Evolutionary conservation across 2,888 invertebrate genomes (phyloP).

Genomic region (Brachyopa scutellaris): DNA sequence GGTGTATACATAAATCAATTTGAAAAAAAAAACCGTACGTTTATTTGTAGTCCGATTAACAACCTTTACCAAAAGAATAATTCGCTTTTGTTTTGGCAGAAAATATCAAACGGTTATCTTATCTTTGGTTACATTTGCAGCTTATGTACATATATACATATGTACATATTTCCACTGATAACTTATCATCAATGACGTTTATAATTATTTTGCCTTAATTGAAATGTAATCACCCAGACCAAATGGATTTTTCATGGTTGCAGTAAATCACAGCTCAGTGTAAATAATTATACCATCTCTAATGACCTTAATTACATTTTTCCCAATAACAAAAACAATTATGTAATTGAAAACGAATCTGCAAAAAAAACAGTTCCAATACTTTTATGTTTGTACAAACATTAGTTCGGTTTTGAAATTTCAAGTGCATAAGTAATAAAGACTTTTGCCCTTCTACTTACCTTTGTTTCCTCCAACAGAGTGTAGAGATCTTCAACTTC

Average conservation of each 20-base stretch:
- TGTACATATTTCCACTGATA: too few species aligned
- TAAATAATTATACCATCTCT: not conserved
- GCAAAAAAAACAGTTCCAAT: not conserved
- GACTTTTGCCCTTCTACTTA: too few species aligned
- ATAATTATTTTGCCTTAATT: not conserved
- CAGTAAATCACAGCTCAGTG: not conserved
- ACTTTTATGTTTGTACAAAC: not conserved
- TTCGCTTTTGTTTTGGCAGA: too few species aligned
- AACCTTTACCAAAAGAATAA: too few species aligned
- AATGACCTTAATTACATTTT: not conserved
- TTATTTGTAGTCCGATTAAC: too few species aligned
- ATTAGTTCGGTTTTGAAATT: not conserved
- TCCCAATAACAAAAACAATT: not conserved
- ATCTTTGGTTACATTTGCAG: not conserved
- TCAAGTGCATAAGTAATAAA: too few species aligned
- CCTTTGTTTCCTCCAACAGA: conserved; percentile 85
- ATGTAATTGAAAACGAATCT: not conserved
- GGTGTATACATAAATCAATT: too few species aligned
- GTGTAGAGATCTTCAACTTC: conserved; percentile 98
- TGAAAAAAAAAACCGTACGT: too few species aligned
- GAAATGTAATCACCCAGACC: conserved; percentile 9
- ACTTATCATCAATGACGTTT: not conserved
- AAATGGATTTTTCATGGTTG: not conserved
- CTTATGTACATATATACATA: too few species aligned
- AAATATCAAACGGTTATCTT: not conserved